Percentiles rank a stretch among this genome's conserved stretches.
These are phyloP conservation scores for Podarcis lilfordi DNA, from an alignment of 2,797 vertebrate species.

Conservation along the genomic window DNA sequence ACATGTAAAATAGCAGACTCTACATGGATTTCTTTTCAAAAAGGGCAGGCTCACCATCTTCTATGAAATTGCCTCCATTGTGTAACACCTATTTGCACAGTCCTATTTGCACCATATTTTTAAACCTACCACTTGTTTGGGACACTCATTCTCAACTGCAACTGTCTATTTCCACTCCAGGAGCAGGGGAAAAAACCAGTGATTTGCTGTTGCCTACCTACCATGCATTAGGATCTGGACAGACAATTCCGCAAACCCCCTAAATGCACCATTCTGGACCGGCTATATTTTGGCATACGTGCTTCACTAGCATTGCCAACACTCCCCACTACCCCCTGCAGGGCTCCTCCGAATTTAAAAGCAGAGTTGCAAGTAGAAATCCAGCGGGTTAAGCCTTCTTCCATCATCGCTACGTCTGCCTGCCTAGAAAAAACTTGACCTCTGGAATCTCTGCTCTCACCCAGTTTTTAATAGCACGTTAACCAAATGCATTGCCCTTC, in stretches of 20 bases:
- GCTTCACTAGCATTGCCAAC: not conserved
- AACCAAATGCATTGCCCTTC: too few species aligned
- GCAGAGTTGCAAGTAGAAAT: not conserved
- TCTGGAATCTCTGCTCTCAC: not conserved
- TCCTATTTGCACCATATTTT: too few species aligned
- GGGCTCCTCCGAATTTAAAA: not conserved
- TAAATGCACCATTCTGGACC: not conserved
- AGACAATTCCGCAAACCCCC: not conserved
- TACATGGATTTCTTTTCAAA: not conserved
- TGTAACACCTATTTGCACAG: not conserved
- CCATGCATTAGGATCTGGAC: not conserved
- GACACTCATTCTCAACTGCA: not conserved
- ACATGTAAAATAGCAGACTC: not conserved
- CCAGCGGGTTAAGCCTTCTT: not conserved
- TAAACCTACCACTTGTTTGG: not conserved
- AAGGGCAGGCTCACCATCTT: not conserved
- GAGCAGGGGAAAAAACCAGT: not conserved
- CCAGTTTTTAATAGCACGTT: not conserved
- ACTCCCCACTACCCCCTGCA: not conserved
- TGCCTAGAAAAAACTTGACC: not conserved
- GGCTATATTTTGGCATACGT: not conserved
- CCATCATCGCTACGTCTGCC: not conserved
- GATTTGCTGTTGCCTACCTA: not conserved
- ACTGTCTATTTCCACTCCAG: not conserved
- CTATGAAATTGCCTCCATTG: not conserved